Evolutionary conservation across 2,888 invertebrate genomes (phyloP).

Genomic region (Pristionchus maxplancki): DNA sequence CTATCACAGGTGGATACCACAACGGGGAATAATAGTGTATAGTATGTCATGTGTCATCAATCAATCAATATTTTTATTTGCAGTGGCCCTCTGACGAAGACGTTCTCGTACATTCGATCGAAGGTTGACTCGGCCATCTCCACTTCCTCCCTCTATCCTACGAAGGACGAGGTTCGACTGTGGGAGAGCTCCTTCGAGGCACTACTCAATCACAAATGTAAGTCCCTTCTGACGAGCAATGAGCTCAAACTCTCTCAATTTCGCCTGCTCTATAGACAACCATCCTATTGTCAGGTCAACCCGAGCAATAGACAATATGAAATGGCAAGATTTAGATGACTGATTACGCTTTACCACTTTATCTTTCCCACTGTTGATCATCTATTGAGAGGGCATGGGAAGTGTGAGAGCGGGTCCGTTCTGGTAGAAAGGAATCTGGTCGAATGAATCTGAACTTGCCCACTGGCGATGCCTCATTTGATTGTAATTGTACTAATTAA

Average conservation of each 20-base stretch:
- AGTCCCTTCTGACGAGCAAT: slow-evolving; percentile 52
- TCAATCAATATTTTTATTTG: slow-evolving; percentile 41
- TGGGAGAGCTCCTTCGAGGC: slow-evolving; percentile 72
- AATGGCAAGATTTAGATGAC: background rate
- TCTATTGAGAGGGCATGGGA: background rate
- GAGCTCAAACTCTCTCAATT: background rate
- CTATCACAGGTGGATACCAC: background rate
- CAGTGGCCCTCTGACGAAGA: slow-evolving; percentile 73
- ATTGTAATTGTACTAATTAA: slow-evolving; percentile 32
- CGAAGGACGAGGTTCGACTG: slow-evolving; percentile 70
- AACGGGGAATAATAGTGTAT: background rate
- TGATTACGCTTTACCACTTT: background rate
- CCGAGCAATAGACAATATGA: background rate
- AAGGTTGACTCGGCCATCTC: slow-evolving; percentile 70
- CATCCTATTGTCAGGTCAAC: no score
- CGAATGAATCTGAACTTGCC: background rate
- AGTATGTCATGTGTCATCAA: background rate
- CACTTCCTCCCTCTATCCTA: slow-evolving; percentile 68
- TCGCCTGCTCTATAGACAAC: background rate
- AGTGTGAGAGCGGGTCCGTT: slow-evolving; percentile 3
- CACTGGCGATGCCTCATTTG: background rate
- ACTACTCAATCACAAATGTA: slow-evolving; percentile 72
- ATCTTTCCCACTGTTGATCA: background rate
- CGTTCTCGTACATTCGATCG: slow-evolving; percentile 66
- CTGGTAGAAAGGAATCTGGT: background rate